Evolutionary conservation across 2,113 vertebrate genomes (phyloP), one percentile per base, ranked within the genome.

Genomic region (Marmota monax): DNA sequence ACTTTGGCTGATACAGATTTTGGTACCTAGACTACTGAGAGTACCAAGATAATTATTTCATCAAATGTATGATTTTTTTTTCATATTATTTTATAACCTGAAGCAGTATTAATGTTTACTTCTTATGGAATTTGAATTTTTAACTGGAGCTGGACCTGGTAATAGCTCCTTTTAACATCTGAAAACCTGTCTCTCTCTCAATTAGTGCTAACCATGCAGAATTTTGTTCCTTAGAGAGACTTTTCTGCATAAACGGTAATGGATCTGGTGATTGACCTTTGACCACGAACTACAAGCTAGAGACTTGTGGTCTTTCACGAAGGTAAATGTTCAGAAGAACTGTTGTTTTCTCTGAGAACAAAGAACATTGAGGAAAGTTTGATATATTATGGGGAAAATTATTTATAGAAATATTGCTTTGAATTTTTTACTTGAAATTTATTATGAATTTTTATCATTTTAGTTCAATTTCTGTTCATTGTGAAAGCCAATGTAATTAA

Each of bases 381-480:
- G 13, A 67, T 34, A 22, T 65, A 90, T 61, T 37, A 80, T 67
- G 39, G 5, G 25, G 12, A 12, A 42, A 82, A 86, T 82, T 88
- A 58, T 78, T 83, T 84, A 69, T 69, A n/a, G 27, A 8, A 2
- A 27, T 42, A 48, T 70, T 25, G 14, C 25, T 73, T 56, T 78
- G 45, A 10, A 39, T 11, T 6, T 7, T 88, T 88, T 53, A 39
- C 34, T 67, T 95, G 23, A 92, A 73, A 61, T 82, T 63, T 65
- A 63, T 84, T 58, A 51, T 45, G 39, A n/a, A 84, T 94, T 93
- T 76, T 76, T 70, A 73, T 77, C 34, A 86, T 79, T 89, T 84
- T 34, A 48, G 18, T 74, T 65, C 16, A 45, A 37, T 91, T 88
- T 95, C 11, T 91, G 84, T 23, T 79, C 25, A 79, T 93, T 48